A percentile compares a stretch with the other conserved stretches of the same genome.
These are phyloP conservation scores for Ginglymostoma cirratum DNA, from an alignment of 2,113 vertebrate species.

Conservation along the genomic window DNA sequence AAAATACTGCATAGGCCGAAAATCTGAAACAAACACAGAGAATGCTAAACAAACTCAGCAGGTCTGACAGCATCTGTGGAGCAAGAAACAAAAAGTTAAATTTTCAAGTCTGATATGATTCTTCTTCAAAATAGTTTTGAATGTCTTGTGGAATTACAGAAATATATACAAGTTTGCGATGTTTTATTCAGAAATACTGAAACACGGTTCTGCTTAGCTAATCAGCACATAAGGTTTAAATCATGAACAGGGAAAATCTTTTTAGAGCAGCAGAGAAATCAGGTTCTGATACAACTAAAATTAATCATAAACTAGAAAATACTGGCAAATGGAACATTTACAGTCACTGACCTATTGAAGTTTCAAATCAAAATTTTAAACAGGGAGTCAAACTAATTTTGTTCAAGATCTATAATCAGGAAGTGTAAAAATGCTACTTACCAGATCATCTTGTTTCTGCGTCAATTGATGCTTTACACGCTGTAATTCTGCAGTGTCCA, in stretches of 20 bases:
- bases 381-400: not conserved
- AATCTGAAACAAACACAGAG: too few species aligned
- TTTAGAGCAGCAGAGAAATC: not conserved
- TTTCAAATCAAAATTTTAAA: not conserved
- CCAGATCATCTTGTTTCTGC: slow-evolving; percentile 40
- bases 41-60: too few species aligned
- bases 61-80: too few species aligned
- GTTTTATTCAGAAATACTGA: not conserved
- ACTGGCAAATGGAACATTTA: not conserved
- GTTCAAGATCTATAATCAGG: not conserved
- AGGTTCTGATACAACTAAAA: not conserved
- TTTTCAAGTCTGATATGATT: too few species aligned
- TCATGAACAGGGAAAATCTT: not conserved
- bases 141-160: not conserved
- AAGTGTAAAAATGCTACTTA: slow-evolving; percentile 30
- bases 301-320: not conserved
- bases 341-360: not conserved
- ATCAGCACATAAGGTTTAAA: not conserved
- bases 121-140: too few species aligned
- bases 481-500: slow-evolving; percentile 36
- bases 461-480: slow-evolving; percentile 37
- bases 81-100: too few species aligned
- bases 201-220: not conserved
- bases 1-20: too few species aligned
- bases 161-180: not conserved